Conservation (phyloP, 2,797 vertebrate species). For the Mormyrops attenuatus region DNA sequence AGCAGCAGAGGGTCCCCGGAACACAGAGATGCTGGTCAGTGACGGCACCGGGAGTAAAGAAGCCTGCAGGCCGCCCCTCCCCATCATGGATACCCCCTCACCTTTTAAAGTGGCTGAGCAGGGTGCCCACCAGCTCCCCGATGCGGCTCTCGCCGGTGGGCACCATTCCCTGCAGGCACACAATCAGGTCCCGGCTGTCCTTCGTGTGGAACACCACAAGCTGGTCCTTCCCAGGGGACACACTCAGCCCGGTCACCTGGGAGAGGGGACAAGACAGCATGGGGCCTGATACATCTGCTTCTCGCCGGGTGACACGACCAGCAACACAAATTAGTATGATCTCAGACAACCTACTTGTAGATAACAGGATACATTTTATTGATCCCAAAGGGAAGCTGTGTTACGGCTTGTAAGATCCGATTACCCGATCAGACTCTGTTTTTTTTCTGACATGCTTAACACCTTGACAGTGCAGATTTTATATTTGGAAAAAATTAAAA, state of each 20-base stretch:
- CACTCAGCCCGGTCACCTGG: slow-evolving; percentile 88
- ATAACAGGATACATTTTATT: not conserved
- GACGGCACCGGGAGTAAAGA: not conserved
- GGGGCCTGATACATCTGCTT: not conserved
- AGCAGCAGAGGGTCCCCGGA: not conserved
- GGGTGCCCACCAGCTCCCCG: slow-evolving; percentile 87
- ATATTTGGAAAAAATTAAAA: not conserved
- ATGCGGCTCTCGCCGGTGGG: slow-evolving; percentile 80
- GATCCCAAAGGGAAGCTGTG: not conserved
- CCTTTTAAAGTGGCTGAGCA: slow-evolving; percentile 93
- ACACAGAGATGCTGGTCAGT: not conserved
- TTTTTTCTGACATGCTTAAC: not conserved
- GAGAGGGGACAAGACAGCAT: slow-evolving; percentile 14
- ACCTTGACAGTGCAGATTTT: not conserved
- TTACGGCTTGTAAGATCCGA: not conserved
- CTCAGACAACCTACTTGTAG: not conserved
- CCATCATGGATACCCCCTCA: slow-evolving; percentile 37
- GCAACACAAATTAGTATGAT: not conserved
- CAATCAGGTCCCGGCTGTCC: slow-evolving; percentile 88
- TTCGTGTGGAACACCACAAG: slow-evolving; percentile 96
- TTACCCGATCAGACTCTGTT: not conserved
- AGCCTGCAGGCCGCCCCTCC: not conserved
- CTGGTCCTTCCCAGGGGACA: slow-evolving; percentile 94
- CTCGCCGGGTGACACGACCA: not conserved
- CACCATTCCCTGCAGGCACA: slow-evolving; percentile 82